Percentiles rank a stretch among this genome's conserved stretches.
Conservation (phyloP, 2,888 invertebrate genomes). For the Drosophila nigricruria region DNA sequence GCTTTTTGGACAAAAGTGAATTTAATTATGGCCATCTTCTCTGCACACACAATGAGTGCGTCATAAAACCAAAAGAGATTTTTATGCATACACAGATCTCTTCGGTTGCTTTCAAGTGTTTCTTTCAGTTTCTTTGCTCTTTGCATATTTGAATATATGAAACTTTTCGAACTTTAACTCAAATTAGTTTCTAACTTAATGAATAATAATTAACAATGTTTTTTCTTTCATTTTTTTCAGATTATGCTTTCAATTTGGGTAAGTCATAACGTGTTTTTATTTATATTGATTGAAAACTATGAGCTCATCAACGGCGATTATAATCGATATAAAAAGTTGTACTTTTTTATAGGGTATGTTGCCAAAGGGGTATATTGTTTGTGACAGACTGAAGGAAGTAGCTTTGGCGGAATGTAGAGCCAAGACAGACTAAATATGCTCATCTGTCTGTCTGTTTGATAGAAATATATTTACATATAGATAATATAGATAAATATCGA, state of each 20-base stretch:
- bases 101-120: not conserved
- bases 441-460: not conserved
- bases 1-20: slow-evolving; percentile 15
- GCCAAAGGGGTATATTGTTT: not conserved
- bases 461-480: not conserved
- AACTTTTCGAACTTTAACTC: not conserved
- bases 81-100: not conserved
- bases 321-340: slow-evolving; percentile 19
- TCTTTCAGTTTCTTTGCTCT: not conserved
- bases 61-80: slow-evolving; percentile 26
- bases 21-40: slow-evolving; percentile 30
- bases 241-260: slow-evolving; percentile 13
- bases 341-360: not conserved
- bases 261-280: not conserved
- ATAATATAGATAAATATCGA: not conserved
- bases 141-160: not conserved
- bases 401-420: not conserved
- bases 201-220: slow-evolving; percentile 5
- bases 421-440: too few relatives aligned
- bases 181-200: not conserved
- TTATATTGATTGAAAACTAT: not conserved
- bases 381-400: not conserved
- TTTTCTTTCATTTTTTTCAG: slow-evolving; percentile 12
- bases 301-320: slow-evolving; percentile 2
- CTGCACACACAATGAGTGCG: slow-evolving; percentile 14